These are phyloP conservation scores for Trissolcus japonicus DNA, from an alignment of 2,888 invertebrate genomes.

Conservation along the genomic window DNA sequence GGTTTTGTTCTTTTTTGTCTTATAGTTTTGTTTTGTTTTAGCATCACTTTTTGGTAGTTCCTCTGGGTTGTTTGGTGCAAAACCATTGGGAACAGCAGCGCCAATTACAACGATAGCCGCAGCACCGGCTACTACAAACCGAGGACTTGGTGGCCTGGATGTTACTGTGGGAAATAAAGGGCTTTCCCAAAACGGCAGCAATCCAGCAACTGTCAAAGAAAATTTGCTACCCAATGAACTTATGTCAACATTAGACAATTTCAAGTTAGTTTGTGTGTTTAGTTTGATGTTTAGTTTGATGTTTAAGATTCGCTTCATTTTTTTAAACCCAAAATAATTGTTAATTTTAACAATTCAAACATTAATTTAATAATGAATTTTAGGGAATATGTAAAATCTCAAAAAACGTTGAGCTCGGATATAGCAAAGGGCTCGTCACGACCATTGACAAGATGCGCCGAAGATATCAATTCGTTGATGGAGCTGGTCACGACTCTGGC, in stretches of 20 bases:
- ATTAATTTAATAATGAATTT: no score
- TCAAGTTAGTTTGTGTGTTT: no score
- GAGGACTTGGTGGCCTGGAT: conserved; percentile 85
- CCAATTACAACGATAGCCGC: conserved; percentile 61
- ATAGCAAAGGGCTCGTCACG: conserved; percentile 84
- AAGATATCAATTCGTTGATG: conserved; percentile 80
- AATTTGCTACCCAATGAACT: conserved; percentile 86
- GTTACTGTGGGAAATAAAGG: conserved; percentile 76
- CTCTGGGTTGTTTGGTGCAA: conserved; percentile 65
- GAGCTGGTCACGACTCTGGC: conserved; percentile 81
- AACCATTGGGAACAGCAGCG: conserved; percentile 54
- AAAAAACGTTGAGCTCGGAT: conserved; percentile 88
- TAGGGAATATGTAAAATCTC: conserved; percentile 87
- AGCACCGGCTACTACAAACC: conserved; percentile 74
- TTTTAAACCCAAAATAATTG: no score
- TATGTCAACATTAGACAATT: conserved; percentile 85
- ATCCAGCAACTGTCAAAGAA: conserved; percentile 80
- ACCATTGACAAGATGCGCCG: conserved; percentile 81
- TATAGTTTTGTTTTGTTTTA: conserved; percentile 32
- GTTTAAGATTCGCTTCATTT: no score
- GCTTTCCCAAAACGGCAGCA: conserved; percentile 74
- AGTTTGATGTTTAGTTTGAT: no score
- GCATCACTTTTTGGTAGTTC: conserved; percentile 67
- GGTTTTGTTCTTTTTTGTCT: neutral
- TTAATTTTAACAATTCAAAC: no score